A percentile compares a stretch with the other conserved stretches of the same genome.
These are phyloP conservation scores for Drosophila neotestacea DNA, from an alignment of 2,888 invertebrate genomes.

Conservation along the genomic window DNA sequence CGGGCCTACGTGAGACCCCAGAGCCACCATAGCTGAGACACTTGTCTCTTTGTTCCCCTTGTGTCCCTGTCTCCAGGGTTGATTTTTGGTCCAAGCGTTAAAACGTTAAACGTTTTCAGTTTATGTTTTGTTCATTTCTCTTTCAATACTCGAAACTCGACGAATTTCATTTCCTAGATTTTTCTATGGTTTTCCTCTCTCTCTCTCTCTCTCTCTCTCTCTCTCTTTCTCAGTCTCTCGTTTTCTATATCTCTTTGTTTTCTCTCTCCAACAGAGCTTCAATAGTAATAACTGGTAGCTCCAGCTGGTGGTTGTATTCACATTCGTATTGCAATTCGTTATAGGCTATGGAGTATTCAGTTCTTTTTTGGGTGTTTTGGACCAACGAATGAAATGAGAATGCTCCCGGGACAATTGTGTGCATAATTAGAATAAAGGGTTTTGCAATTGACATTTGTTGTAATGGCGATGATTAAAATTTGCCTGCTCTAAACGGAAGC, in stretches of 20 bases:
- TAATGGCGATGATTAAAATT: constrained; percentile 67
- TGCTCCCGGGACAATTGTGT: constrained; percentile 78
- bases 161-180: constrained; percentile 41
- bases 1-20: constrained; percentile 59
- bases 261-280: neutral
- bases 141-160: constrained; percentile 24
- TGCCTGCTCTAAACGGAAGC: constrained; percentile 6
- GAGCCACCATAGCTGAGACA: constrained; percentile 42
- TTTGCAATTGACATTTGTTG: constrained; percentile 57
- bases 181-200: neutral
- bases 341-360: constrained; percentile 12
- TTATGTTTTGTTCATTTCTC: constrained; percentile 50
- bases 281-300: constrained; percentile 38
- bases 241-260: neutral
- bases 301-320: constrained; percentile 43
- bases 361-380: constrained; percentile 15
- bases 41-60: constrained; percentile 34
- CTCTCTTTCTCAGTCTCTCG: neutral
- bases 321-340: constrained; percentile 55
- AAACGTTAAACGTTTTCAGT: constrained; percentile 78
- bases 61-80: constrained; percentile 50
- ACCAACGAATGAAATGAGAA: constrained; percentile 32
- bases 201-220: neutral
- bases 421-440: constrained; percentile 79
- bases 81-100: constrained; percentile 58